phyloP scores from a whole-genome alignment of 1,140 invertebrate species.

The Trichonephila clavipes region DNA sequence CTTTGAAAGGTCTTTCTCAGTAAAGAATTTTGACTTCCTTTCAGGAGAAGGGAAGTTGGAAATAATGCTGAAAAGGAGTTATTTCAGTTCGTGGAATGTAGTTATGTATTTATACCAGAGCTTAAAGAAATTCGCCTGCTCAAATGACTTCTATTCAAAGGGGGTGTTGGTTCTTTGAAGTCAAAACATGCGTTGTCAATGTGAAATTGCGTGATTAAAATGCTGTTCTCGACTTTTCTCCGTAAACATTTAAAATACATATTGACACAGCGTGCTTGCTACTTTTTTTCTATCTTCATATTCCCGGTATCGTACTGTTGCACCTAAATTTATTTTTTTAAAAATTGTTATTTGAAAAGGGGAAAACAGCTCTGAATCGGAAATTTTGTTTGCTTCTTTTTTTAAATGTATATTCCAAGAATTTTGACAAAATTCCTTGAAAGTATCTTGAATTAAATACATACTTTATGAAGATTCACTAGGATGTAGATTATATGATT shows the following conservation, averaged over 20 bases:
- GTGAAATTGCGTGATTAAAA: constrained; percentile 61
- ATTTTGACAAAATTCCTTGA: background rate
- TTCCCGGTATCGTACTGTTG: background rate
- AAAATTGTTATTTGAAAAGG: background rate
- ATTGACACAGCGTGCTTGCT: constrained; percentile 25
- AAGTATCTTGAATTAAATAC: background rate
- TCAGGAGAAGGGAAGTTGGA: background rate
- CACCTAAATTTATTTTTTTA: background rate
- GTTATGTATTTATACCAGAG: constrained; percentile 56
- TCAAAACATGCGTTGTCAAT: constrained; percentile 2
- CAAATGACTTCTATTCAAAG: constrained; percentile 46
- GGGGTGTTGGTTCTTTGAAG: constrained; percentile 29
- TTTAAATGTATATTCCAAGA: background rate
- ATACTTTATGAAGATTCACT: background rate
- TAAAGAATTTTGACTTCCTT: constrained; percentile 73
- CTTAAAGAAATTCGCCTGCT: constrained; percentile 38
- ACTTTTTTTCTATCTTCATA: background rate
- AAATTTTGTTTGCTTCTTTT: background rate
- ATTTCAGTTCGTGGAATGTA: background rate
- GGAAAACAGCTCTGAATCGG: background rate
- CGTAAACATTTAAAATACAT: constrained; percentile 32
- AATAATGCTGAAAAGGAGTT: background rate
- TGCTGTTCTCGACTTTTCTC: background rate
- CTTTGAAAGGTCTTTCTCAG: constrained; percentile 53
- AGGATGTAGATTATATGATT: background rate